A percentile compares a stretch with the other conserved stretches of the same genome.
These are phyloP conservation scores for Drosophila eugracilis DNA, from an alignment of 1,140 invertebrate genomes.

Conservation along the genomic window DNA sequence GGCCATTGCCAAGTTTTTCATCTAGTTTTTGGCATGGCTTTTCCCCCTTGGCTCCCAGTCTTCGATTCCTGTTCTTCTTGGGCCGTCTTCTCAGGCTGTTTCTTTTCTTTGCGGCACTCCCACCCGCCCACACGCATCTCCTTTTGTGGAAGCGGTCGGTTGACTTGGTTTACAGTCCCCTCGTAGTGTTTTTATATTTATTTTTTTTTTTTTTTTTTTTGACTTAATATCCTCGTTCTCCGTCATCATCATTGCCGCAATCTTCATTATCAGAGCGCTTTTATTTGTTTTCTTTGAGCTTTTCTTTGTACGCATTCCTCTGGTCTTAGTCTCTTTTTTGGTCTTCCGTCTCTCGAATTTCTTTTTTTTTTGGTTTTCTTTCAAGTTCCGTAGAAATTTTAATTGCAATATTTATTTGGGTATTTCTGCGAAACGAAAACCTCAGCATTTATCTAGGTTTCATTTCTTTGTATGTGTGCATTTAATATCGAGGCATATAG, in stretches of 20 bases:
- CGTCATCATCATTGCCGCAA: constrained; percentile 21
- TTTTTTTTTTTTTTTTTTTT: neutral
- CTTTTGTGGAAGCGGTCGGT: constrained; percentile 45
- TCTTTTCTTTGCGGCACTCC: constrained; percentile 27
- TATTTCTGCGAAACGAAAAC: constrained; percentile 36
- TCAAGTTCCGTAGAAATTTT: constrained; percentile 15
- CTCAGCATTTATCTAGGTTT: constrained; percentile 39
- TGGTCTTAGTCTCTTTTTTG: neutral
- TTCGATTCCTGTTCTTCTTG: constrained; percentile 38
- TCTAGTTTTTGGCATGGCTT: constrained; percentile 63
- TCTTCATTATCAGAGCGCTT: constrained; percentile 17
- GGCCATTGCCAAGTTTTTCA: constrained; percentile 72
- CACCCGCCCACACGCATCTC: constrained; percentile 70
- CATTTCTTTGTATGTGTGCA: constrained; percentile 4
- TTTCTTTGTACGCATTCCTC: constrained; percentile 18
- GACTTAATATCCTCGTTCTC: constrained; percentile 12
- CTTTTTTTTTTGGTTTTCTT: neutral
- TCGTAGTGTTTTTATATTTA: neutral
- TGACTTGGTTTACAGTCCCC: constrained; percentile 33
- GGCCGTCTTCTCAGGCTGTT: constrained; percentile 3
- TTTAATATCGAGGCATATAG: constrained; percentile 2
- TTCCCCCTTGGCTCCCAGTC: constrained; percentile 6
- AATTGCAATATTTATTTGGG: constrained; percentile 35
- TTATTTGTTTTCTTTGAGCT: constrained; percentile 11
- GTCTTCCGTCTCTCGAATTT: constrained; percentile 21